Percentiles rank a stretch among this genome's conserved stretches.
These are phyloP conservation scores for Hydrozoanthus tunicans DNA, from an alignment of 64 coral and sea anemone genomes.

Conservation along the genomic window DNA sequence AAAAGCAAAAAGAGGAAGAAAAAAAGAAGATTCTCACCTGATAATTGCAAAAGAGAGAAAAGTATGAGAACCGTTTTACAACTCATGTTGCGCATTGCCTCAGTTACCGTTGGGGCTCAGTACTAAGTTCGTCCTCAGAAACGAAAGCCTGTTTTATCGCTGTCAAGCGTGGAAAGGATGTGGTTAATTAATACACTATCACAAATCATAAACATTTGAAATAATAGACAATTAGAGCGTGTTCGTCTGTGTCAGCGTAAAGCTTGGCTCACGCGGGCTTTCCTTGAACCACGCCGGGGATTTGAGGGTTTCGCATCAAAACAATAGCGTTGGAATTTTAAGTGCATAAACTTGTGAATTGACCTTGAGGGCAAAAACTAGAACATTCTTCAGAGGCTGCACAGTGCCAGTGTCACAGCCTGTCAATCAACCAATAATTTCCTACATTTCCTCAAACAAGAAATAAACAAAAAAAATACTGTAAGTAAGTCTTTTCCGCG, in stretches of 20 bases:
- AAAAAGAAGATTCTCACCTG: background rate
- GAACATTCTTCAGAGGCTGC: background rate
- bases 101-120: background rate
- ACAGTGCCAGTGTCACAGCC: too few species aligned
- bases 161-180: background rate
- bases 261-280: background rate
- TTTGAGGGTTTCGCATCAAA: background rate
- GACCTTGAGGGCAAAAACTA: background rate
- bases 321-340: background rate
- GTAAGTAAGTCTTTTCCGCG: too few species aligned
- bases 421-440: too few species aligned
- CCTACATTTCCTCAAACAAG: too few species aligned
- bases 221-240: background rate
- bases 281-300: background rate
- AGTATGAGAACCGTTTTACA: background rate
- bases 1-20: too few species aligned
- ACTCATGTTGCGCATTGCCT: background rate
- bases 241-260: background rate
- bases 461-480: too few species aligned
- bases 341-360: background rate
- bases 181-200: slow-evolving; percentile 2
- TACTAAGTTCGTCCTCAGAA: background rate
- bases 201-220: slow-evolving; percentile 3
- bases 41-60: background rate
- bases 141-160: background rate